Evolutionary conservation across 2,797 vertebrate genomes (phyloP).

Genomic region (Rhincodon typus): DNA sequence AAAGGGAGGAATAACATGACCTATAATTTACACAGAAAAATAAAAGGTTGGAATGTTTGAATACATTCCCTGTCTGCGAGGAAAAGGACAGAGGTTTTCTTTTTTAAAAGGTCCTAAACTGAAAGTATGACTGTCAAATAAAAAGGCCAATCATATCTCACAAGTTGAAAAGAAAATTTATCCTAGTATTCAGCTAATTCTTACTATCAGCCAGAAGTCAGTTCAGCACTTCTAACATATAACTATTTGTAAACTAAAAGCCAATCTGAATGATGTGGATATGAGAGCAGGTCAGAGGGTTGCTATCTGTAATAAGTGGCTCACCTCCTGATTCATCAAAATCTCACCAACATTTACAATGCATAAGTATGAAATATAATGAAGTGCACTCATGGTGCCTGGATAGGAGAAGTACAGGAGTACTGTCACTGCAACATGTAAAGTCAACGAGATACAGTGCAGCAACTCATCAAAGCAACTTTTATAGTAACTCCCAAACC

Average conservation of each 20-base stretch:
- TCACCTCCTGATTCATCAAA: not conserved
- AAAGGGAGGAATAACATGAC: not conserved
- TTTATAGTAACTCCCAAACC: not conserved
- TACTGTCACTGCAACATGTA: not conserved
- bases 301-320: not conserved
- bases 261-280: not conserved
- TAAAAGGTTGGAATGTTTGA: not conserved
- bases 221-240: not conserved
- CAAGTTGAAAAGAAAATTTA: not conserved
- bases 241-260: not conserved
- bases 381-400: not conserved
- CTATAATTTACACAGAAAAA: slow-evolving; percentile 10
- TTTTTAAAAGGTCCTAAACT: not conserved
- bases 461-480: not conserved
- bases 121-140: not conserved
- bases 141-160: not conserved
- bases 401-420: not conserved
- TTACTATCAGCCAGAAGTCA: not conserved
- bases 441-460: not conserved
- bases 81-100: not conserved
- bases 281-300: not conserved
- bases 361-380: not conserved
- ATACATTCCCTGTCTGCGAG: not conserved
- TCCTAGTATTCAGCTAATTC: not conserved
- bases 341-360: too few species aligned